phyloP scores from a whole-genome alignment of 2,797 vertebrate genomes.

The Poeciliopsis paucimaculata region DNA sequence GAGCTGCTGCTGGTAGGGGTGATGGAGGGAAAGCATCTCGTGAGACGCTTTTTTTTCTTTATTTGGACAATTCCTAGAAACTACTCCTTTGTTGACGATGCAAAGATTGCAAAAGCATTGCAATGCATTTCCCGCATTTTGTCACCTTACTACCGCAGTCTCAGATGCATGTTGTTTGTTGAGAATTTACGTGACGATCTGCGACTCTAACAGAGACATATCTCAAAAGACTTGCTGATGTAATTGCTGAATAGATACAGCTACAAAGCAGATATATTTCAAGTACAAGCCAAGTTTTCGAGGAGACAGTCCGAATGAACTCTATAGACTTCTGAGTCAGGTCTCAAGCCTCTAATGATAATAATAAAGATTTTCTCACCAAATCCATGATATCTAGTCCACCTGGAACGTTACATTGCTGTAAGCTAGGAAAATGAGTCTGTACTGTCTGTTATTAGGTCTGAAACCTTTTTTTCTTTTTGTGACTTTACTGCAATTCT shows the following conservation, averaged over 20 bases:
- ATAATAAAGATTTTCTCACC: neutral
- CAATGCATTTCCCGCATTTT: neutral
- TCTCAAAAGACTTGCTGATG: neutral
- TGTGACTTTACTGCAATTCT: neutral
- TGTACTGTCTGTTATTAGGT: neutral
- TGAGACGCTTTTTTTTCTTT: conserved; percentile 30
- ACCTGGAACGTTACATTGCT: neutral
- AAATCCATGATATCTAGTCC: neutral
- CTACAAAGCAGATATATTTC: neutral
- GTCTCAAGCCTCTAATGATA: neutral
- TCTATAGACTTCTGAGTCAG: neutral
- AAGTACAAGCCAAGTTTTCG: neutral
- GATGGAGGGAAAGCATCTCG: conserved; percentile 27
- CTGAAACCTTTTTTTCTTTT: neutral
- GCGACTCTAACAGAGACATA: neutral
- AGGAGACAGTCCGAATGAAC: neutral
- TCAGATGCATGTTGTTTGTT: neutral
- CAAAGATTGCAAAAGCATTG: neutral
- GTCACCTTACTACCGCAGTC: too few species aligned
- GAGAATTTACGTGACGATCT: neutral
- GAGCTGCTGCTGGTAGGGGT: conserved; percentile 42
- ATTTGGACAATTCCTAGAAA: conserved; percentile 34
- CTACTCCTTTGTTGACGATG: conserved; percentile 7
- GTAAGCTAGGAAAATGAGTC: neutral
- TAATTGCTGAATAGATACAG: neutral